These are phyloP conservation scores for Menidia menidia DNA, from an alignment of 2,797 vertebrate genomes.

Conservation along the genomic window DNA sequence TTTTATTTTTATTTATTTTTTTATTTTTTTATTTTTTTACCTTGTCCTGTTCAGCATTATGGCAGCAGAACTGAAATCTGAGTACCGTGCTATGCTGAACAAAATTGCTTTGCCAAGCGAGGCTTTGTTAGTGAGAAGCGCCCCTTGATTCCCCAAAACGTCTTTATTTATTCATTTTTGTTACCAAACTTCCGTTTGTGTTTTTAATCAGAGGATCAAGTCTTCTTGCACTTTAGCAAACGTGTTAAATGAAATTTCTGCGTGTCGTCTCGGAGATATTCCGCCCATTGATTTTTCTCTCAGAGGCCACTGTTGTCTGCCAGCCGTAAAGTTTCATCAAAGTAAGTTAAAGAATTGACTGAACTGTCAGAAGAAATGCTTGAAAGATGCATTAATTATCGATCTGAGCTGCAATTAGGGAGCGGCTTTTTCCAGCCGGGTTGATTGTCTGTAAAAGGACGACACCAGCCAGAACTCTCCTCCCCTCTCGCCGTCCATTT, in stretches of 20 bases:
- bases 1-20: too few relatives aligned
- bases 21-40: too few relatives aligned
- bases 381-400: slow-evolving; percentile 50
- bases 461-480: background rate
- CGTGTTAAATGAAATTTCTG: slow-evolving; percentile 27
- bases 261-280: slow-evolving; percentile 33
- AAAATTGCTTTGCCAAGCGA: too few relatives aligned
- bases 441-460: slow-evolving; percentile 42
- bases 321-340: slow-evolving; percentile 52
- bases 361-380: slow-evolving; percentile 55
- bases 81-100: too few relatives aligned
- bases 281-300: slow-evolving; percentile 63
- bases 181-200: too few relatives aligned
- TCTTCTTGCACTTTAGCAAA: too few relatives aligned
- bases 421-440: slow-evolving; percentile 29
- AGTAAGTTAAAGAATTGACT: slow-evolving; percentile 48
- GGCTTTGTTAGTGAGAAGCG: too few relatives aligned
- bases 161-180: too few relatives aligned
- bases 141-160: too few relatives aligned
- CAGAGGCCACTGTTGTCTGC: slow-evolving; percentile 33
- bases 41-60: too few relatives aligned
- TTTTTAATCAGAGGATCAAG: too few relatives aligned
- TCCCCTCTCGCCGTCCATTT: background rate
- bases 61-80: too few relatives aligned
- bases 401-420: slow-evolving; percentile 38